Percentiles rank a stretch among this genome's conserved stretches.
These are phyloP conservation scores for Aricia agestis DNA, from an alignment of 1,140 invertebrate species.

Conservation along the genomic window DNA sequence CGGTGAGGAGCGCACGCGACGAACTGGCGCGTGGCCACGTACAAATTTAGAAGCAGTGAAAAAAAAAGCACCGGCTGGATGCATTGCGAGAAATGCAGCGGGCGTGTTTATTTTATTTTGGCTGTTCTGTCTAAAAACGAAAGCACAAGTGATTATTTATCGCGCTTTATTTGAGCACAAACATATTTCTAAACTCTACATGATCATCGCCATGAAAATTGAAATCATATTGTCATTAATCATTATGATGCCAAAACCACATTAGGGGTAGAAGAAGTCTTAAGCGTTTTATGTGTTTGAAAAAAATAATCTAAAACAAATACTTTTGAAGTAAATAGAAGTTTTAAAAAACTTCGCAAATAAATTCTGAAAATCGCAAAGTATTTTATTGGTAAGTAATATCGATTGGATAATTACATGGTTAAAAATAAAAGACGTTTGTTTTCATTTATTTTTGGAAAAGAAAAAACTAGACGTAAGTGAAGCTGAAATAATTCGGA, in stretches of 20 bases:
- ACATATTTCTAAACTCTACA: background rate
- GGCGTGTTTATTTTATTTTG: slow-evolving; percentile 52
- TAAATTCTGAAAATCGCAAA: no score
- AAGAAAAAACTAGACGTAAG: background rate
- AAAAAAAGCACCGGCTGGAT: slow-evolving; percentile 57
- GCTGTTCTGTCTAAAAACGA: slow-evolving; percentile 36
- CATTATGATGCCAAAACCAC: no score
- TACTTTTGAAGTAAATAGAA: no score
- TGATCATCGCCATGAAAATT: background rate
- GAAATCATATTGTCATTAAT: no score
- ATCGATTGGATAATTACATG: no score
- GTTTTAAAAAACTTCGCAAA: no score
- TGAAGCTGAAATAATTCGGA: background rate
- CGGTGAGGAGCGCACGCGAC: slow-evolving; percentile 46
- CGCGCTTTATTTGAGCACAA: background rate
- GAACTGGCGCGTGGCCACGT: slow-evolving; percentile 63
- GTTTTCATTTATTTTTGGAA: background rate
- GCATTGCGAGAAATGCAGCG: slow-evolving; percentile 65
- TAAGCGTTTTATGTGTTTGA: no score
- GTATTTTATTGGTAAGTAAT: no score
- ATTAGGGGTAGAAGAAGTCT: no score
- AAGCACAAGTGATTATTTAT: slow-evolving; percentile 33
- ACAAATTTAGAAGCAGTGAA: slow-evolving; percentile 64
- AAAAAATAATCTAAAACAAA: no score
- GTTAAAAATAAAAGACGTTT: background rate